phyloP scores from a whole-genome alignment of 2,888 invertebrate species.

The Yponomeuta evonymella region DNA sequence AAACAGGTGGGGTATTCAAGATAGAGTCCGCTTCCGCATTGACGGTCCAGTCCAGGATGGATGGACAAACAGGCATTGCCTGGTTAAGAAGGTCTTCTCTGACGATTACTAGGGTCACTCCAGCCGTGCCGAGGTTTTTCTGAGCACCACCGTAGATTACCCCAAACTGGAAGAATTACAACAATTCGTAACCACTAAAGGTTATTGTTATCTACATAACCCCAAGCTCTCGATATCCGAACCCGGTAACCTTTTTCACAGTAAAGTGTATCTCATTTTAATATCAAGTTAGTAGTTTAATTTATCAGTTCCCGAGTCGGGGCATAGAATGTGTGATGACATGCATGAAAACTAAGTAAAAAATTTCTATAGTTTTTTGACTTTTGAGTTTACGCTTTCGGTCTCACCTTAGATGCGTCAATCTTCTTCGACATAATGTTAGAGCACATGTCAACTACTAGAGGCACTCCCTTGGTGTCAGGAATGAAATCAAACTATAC shows the following conservation, averaged over 20 bases:
- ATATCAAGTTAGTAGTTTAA: too few relatives aligned
- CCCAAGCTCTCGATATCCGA: too few relatives aligned
- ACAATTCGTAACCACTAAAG: too few relatives aligned
- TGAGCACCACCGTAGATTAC: constrained; percentile 97
- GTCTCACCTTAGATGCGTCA: constrained; percentile 88
- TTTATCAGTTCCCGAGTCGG: too few relatives aligned
- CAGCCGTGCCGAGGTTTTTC: constrained; percentile 98
- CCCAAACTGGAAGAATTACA: constrained; percentile 81
- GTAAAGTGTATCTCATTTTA: too few relatives aligned
- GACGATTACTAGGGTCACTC: constrained; percentile 94
- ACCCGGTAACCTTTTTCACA: too few relatives aligned
- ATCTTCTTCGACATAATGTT: constrained; percentile 93
- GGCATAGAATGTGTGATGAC: too few relatives aligned
- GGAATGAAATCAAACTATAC: constrained; percentile 92
- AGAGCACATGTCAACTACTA: constrained; percentile 98
- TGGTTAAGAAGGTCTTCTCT: constrained; percentile 92
- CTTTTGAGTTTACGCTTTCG: too few relatives aligned
- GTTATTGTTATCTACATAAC: too few relatives aligned
- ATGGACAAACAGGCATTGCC: constrained; percentile 86
- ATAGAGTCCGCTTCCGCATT: constrained; percentile 91
- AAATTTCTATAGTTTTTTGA: too few relatives aligned
- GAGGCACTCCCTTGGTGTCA: constrained; percentile 86
- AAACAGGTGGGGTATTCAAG: constrained; percentile 96
- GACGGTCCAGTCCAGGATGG: constrained; percentile 89
- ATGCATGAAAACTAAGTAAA: too few relatives aligned